Conservation (phyloP, 2,797 vertebrate genomes). For the Orientallactaga sibirica region DNA sequence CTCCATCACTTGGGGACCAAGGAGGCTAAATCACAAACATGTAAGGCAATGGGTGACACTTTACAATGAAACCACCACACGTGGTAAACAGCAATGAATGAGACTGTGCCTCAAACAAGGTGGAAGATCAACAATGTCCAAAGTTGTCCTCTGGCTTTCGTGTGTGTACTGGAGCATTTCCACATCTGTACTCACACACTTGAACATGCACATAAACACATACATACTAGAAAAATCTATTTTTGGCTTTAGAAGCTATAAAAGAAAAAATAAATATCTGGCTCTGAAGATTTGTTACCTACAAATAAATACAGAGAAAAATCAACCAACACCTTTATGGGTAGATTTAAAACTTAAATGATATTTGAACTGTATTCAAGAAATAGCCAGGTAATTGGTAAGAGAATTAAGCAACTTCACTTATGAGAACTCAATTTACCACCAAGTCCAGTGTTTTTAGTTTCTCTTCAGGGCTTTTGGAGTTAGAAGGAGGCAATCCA, state of each 20-base stretch:
- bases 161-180: no score
- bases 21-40: no score
- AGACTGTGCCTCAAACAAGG: no score
- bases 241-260: conserved; percentile 33
- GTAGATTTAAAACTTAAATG: not conserved
- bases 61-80: no score
- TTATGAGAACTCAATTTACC: conserved; percentile 31
- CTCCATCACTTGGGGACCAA: no score
- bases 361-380: conserved; percentile 41
- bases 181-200: no score
- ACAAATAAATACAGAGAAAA: conserved; percentile 45
- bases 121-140: no score
- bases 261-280: conserved; percentile 58
- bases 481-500: conserved; percentile 10
- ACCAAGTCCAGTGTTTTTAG: not conserved
- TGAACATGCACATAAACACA: no score
- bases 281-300: conserved; percentile 37
- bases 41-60: no score
- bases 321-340: conserved; percentile 16
- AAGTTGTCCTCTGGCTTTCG: no score
- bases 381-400: conserved; percentile 15
- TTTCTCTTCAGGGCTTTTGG: conserved; percentile 29
- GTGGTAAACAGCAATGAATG: no score
- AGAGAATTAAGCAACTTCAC: conserved; percentile 41
- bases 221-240: not conserved